Conservation (phyloP, 1,140 invertebrate genomes). For the Hypothenemus hampei region DNA sequence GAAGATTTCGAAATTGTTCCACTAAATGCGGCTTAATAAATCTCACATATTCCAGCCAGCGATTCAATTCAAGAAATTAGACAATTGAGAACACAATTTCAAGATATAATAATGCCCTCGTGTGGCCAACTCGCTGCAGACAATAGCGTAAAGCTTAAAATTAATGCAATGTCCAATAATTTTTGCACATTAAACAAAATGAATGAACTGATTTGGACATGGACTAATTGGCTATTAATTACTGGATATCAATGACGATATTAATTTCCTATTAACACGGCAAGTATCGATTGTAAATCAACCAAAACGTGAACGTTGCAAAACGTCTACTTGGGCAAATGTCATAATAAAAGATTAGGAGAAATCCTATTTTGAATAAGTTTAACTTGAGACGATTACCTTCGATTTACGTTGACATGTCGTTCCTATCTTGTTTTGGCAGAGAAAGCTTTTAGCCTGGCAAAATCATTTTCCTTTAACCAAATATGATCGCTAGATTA, state of each 20-base stretch:
- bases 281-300: too few species aligned
- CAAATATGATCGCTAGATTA: neutral
- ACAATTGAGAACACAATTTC: too few species aligned
- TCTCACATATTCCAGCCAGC: neutral
- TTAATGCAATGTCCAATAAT: too few species aligned
- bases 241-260: too few species aligned
- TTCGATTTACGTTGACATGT: constrained; percentile 1
- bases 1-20: neutral
- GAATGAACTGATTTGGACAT: too few species aligned
- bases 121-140: too few species aligned
- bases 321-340: neutral
- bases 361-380: constrained; percentile 2
- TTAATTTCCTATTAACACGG: too few species aligned
- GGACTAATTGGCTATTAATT: too few species aligned
- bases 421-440: constrained; percentile 1
- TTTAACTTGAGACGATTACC: constrained; percentile 5
- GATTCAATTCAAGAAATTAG: neutral
- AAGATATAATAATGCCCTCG: too few species aligned
- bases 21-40: neutral
- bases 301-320: too few species aligned
- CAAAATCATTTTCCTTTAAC: neutral
- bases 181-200: too few species aligned
- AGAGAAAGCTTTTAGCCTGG: neutral
- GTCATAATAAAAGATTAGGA: neutral
- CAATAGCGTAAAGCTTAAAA: too few species aligned